A percentile compares a stretch with the other conserved stretches of the same genome.
Evolutionary conservation across 2,113 vertebrate genomes (phyloP).

Genomic region (Noturus placidus): DNA sequence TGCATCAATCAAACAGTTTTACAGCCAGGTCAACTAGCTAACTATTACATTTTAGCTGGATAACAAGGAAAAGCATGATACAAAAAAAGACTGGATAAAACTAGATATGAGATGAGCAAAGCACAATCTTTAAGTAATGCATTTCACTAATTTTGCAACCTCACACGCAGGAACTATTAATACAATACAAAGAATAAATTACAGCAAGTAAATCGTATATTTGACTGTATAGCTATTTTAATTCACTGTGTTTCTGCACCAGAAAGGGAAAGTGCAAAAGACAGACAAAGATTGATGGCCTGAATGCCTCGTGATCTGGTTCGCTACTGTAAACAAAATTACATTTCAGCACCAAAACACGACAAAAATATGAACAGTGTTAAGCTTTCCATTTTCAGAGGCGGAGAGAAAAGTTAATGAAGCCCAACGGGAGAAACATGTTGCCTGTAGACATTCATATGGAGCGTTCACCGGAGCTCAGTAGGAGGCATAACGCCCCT

Average conservation of each 20-base stretch:
- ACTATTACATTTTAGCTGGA: not conserved
- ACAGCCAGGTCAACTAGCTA: not conserved
- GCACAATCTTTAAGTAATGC: not conserved
- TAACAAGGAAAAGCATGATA: not conserved
- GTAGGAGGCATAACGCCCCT: constrained; percentile 48
- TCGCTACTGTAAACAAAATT: not conserved
- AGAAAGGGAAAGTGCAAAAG: constrained; percentile 12
- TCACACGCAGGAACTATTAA: not conserved
- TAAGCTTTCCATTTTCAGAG: constrained; percentile 22
- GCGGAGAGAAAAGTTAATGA: constrained; percentile 60
- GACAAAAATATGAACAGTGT: not conserved
- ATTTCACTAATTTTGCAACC: not conserved
- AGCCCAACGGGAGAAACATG: constrained; percentile 59
- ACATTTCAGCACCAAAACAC: constrained; percentile 4
- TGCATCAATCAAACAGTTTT: not conserved
- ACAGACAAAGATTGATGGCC: constrained; percentile 11
- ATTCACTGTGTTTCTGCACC: not conserved
- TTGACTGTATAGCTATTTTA: not conserved
- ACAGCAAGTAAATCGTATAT: not conserved
- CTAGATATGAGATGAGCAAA: not conserved
- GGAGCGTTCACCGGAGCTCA: constrained; percentile 39
- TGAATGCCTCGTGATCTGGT: constrained; percentile 36
- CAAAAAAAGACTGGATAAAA: not conserved
- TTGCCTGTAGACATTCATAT: constrained; percentile 56
- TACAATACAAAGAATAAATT: not conserved